A percentile compares a stretch with the other conserved stretches of the same genome.
Evolutionary conservation across 2,888 invertebrate genomes (phyloP).

Genomic region (Apeira syringaria): DNA sequence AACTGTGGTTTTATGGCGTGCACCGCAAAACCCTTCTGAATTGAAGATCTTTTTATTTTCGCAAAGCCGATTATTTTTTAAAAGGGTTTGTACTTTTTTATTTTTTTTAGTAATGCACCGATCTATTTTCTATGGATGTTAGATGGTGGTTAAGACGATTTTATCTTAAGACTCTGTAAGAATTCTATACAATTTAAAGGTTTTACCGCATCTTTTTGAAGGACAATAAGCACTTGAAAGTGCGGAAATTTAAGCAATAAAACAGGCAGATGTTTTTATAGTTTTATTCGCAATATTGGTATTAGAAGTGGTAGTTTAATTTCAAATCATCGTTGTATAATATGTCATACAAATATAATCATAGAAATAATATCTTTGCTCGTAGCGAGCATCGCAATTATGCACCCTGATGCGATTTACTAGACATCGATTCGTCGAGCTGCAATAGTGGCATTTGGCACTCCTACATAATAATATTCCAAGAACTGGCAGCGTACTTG

Average conservation of each 20-base stretch:
- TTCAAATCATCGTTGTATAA: no score
- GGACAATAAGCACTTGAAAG: conserved; percentile 28
- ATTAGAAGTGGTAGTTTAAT: no score
- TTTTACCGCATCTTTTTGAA: conserved; percentile 12
- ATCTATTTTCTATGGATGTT: conserved; percentile 18
- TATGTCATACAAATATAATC: no score
- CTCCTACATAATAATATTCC: no score
- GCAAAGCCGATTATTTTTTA: conserved; percentile 77
- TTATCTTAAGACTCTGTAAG: conserved; percentile 29
- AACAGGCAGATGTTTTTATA: no score
- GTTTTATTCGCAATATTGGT: no score
- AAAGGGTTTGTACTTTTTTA: conserved; percentile 59
- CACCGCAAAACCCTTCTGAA: conserved; percentile 61
- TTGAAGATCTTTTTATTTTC: conserved; percentile 49
- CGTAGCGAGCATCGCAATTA: no score
- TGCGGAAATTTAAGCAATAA: conserved; percentile 23
- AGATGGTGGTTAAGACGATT: conserved; percentile 33
- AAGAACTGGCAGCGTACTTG: no score
- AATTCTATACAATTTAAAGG: conserved; percentile 26
- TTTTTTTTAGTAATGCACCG: conserved; percentile 41
- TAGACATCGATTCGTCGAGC: no score
- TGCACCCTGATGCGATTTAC: no score
- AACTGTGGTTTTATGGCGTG: conserved; percentile 55
- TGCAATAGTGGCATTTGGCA: no score
- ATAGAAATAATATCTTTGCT: no score